Percentiles rank a stretch among this genome's conserved stretches.
phyloP scores from a whole-genome alignment of 2,888 invertebrate genomes.

The Neoascia interrupta region DNA sequence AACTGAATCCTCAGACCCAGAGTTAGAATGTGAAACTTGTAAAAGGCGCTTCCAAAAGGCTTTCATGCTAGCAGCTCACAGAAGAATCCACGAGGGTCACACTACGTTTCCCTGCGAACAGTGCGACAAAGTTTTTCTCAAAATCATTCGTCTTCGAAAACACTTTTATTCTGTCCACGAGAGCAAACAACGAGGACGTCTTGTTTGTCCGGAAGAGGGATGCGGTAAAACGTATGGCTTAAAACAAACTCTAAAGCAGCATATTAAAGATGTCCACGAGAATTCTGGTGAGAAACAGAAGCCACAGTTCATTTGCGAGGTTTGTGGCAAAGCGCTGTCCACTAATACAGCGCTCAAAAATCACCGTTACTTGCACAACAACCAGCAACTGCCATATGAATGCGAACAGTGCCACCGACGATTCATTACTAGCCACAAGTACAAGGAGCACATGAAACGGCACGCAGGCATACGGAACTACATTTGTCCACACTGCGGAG shows the following conservation, averaged over 20 bases:
- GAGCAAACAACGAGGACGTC: conserved; percentile 72
- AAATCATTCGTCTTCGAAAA: conserved; percentile 75
- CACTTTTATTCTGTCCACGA: conserved; percentile 77
- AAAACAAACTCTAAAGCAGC: conserved; percentile 76
- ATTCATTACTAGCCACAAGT: conserved; percentile 77
- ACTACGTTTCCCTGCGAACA: conserved; percentile 76
- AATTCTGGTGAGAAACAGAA: conserved; percentile 73
- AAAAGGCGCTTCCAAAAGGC: conserved; percentile 76
- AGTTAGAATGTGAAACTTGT: conserved; percentile 76
- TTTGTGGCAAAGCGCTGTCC: conserved; percentile 77
- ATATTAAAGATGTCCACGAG: conserved; percentile 74
- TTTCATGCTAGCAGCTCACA: conserved; percentile 76
- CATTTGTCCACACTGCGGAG: conserved; percentile 77
- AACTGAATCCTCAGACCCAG: conserved; percentile 73
- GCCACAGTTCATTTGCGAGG: conserved; percentile 75
- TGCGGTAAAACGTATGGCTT: conserved; percentile 76
- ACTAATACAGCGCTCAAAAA: conserved; percentile 77
- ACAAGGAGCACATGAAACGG: conserved; percentile 77
- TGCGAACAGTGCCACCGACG: conserved; percentile 77
- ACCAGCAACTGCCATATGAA: conserved; percentile 76
- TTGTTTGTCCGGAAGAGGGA: conserved; percentile 73
- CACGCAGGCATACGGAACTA: conserved; percentile 79
- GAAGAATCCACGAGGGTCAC: conserved; percentile 77
- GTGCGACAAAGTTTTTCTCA: conserved; percentile 76
- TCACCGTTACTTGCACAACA: conserved; percentile 77